Percentiles rank a stretch among this genome's conserved stretches.
Conservation (phyloP, 2,113 vertebrate genomes). For the Paraplagusia blochii region DNA sequence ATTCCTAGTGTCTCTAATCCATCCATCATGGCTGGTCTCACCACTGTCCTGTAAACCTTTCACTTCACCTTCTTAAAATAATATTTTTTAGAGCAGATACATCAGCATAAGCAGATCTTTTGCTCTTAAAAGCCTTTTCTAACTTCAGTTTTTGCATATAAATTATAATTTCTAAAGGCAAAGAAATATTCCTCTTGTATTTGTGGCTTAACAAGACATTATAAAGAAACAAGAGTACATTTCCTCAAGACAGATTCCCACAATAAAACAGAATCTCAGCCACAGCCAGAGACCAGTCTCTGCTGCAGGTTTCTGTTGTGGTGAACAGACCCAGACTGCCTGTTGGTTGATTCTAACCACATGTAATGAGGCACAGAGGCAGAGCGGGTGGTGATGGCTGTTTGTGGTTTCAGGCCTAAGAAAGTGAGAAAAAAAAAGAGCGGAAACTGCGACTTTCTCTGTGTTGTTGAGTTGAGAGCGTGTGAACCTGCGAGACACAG, state of each 20-base stretch:
- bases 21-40: too few species aligned
- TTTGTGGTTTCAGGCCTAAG: conserved; percentile 39
- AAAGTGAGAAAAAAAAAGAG: conserved; percentile 18
- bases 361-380: conserved; percentile 28
- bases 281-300: background rate
- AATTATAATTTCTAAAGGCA: too few species aligned
- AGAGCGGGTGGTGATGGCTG: conserved; percentile 26
- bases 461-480: background rate
- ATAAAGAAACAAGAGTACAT: too few species aligned
- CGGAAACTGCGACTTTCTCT: conserved; percentile 29
- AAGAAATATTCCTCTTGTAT: too few species aligned
- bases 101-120: too few species aligned
- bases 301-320: background rate
- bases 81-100: too few species aligned
- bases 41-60: too few species aligned
- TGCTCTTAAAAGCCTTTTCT: too few species aligned
- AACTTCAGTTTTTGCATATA: too few species aligned
- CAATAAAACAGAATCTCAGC: background rate
- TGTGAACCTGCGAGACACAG: conserved; percentile 2
- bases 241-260: background rate
- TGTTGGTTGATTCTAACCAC: conserved; percentile 30
- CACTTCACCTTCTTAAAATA: too few species aligned
- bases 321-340: conserved; percentile 2
- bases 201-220: too few species aligned
- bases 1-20: too few species aligned